These are phyloP conservation scores for Eriosoma lanigerum DNA, from an alignment of 1,140 invertebrate species.

Conservation along the genomic window DNA sequence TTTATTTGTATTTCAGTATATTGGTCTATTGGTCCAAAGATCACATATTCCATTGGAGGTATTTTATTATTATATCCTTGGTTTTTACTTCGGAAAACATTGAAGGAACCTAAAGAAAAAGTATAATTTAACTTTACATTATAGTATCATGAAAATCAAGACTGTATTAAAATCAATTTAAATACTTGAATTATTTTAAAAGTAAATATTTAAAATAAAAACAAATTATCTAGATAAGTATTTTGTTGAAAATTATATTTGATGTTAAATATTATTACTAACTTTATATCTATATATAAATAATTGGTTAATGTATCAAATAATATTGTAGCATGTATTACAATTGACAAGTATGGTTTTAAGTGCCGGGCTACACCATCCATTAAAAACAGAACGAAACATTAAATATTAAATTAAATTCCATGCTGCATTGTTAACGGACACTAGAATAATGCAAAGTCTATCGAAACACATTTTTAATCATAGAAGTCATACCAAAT, in stretches of 20 bases:
- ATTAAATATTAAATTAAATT: no score
- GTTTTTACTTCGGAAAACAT: conserved; percentile 52
- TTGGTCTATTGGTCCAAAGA: conserved; percentile 75
- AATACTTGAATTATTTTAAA: no score
- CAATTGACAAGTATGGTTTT: no score
- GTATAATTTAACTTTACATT: conserved; percentile 4
- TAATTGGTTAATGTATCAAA: background rate
- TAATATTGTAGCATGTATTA: background rate
- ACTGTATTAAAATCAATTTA: background rate
- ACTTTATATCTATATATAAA: background rate
- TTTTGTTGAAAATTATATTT: no score
- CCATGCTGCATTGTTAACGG: no score
- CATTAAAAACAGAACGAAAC: no score
- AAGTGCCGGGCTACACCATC: no score
- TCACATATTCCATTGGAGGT: conserved; percentile 75
- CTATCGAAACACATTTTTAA: no score
- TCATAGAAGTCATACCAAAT: no score
- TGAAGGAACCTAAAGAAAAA: conserved; percentile 24
- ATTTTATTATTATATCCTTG: conserved; percentile 67
- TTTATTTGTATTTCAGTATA: conserved; percentile 66
- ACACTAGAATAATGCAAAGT: no score
- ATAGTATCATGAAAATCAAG: background rate
- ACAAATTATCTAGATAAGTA: no score
- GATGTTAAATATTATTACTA: background rate
- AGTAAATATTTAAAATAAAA: no score